phyloP scores from a whole-genome alignment of 1,140 invertebrate species.

The Elysia chlorotica region DNA sequence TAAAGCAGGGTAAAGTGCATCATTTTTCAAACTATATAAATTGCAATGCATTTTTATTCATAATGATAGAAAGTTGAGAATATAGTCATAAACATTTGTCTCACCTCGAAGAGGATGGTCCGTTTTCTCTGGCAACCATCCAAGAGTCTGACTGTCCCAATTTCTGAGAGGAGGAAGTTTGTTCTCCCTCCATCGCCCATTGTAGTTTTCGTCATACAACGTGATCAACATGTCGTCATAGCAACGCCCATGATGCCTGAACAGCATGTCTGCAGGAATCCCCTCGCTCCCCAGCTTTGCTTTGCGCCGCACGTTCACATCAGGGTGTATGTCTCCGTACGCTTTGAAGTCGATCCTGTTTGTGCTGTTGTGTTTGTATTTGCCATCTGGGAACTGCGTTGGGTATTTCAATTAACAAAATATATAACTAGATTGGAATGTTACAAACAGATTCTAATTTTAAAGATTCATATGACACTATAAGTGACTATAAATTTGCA shows the following conservation, averaged over 20 bases:
- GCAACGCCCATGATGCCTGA: conserved; percentile 45
- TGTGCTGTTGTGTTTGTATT: conserved; percentile 16
- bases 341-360: conserved; percentile 13
- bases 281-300: conserved; percentile 8
- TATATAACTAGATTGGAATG: too few relatives aligned
- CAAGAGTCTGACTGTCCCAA: conserved; percentile 37
- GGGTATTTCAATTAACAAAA: too few relatives aligned
- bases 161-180: conserved; percentile 39
- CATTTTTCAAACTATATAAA: not conserved
- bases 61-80: not conserved
- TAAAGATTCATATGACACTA: too few relatives aligned
- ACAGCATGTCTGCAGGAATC: conserved; percentile 15
- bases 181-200: conserved; percentile 50
- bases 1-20: not conserved
- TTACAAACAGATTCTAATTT: too few relatives aligned
- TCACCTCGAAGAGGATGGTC: conserved; percentile 19
- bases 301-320: conserved; percentile 1
- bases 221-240: conserved; percentile 56
- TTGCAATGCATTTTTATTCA: not conserved
- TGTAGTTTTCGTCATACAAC: conserved; percentile 59
- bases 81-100: not conserved
- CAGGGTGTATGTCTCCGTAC: not conserved
- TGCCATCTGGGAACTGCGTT: conserved; percentile 11
- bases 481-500: too few relatives aligned
- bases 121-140: conserved; percentile 17